Conservation (phyloP, 2,113 vertebrate species). For the Hydrochoerus hydrochaeris region DNA sequence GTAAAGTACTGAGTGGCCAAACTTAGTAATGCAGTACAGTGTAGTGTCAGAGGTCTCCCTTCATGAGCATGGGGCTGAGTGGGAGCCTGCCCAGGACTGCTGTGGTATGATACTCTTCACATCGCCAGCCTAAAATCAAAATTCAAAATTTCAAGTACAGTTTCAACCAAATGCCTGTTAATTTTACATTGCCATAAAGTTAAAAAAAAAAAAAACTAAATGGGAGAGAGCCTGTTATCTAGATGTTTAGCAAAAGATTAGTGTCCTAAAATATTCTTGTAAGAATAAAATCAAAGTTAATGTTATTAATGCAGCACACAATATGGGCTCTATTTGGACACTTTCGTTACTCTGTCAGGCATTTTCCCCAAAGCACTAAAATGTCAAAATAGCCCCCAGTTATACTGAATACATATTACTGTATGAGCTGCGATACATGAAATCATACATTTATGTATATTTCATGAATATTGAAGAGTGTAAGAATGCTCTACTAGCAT, state of each 20-base stretch:
- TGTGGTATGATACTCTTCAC: too few relatives aligned
- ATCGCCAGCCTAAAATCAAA: not conserved
- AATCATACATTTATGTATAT: not conserved
- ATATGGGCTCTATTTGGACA: not conserved
- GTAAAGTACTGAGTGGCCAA: not conserved
- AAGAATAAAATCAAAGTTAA: not conserved
- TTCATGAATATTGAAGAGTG: not conserved
- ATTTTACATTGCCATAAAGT: not conserved
- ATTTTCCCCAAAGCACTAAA: slow-evolving; percentile 6
- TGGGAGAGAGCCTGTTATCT: not conserved
- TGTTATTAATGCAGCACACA: not conserved
- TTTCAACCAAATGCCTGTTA: not conserved
- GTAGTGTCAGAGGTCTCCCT: not conserved
- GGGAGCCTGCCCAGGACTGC: too few relatives aligned
- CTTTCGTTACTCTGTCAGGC: not conserved
- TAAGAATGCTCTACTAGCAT: not conserved
- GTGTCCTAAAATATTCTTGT: not conserved
- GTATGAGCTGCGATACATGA: not conserved
- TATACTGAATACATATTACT: not conserved
- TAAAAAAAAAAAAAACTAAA: not conserved
- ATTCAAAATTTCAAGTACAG: not conserved
- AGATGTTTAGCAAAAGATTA: not conserved
- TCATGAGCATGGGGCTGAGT: too few relatives aligned
- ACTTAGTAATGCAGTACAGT: not conserved
- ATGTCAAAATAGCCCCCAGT: not conserved